Evolutionary conservation across 1,140 invertebrate genomes (phyloP).

Genomic region (Pseudomyrmex concolor): DNA sequence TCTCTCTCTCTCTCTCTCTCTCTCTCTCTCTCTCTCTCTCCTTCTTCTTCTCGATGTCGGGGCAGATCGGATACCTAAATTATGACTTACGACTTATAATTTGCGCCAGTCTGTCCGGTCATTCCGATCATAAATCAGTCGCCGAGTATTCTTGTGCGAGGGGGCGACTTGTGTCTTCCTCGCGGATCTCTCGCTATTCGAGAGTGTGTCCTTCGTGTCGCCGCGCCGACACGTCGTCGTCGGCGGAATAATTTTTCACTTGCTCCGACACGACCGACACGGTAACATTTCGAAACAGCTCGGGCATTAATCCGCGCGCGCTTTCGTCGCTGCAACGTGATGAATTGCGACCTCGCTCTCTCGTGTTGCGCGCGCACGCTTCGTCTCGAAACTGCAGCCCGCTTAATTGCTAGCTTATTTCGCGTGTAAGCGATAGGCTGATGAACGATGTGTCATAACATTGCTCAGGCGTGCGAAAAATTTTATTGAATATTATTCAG

Average conservation of each 20-base stretch:
- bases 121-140: slow-evolving; percentile 58
- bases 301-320: slow-evolving; percentile 30
- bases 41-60: background rate
- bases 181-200: slow-evolving; percentile 48
- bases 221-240: slow-evolving; percentile 18
- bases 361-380: slow-evolving; percentile 12
- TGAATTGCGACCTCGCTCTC: slow-evolving; percentile 35
- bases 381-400: slow-evolving; percentile 26
- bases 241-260: slow-evolving; percentile 49
- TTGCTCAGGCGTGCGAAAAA: background rate
- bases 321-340: slow-evolving; percentile 44
- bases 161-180: slow-evolving; percentile 12
- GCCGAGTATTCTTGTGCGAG: slow-evolving; percentile 21
- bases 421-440: background rate
- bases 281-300: slow-evolving; percentile 45
- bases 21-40: too few species aligned
- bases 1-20: too few species aligned
- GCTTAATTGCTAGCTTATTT: slow-evolving; percentile 42
- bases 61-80: slow-evolving; percentile 52
- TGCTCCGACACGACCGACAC: slow-evolving; percentile 8
- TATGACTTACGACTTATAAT: slow-evolving; percentile 65
- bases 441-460: slow-evolving; percentile 9
- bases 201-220: slow-evolving; percentile 33
- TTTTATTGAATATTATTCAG: background rate
- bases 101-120: slow-evolving; percentile 52